Evolutionary conservation across 2,797 vertebrate species (phyloP).

Genomic region (Brotula barbata): DNA sequence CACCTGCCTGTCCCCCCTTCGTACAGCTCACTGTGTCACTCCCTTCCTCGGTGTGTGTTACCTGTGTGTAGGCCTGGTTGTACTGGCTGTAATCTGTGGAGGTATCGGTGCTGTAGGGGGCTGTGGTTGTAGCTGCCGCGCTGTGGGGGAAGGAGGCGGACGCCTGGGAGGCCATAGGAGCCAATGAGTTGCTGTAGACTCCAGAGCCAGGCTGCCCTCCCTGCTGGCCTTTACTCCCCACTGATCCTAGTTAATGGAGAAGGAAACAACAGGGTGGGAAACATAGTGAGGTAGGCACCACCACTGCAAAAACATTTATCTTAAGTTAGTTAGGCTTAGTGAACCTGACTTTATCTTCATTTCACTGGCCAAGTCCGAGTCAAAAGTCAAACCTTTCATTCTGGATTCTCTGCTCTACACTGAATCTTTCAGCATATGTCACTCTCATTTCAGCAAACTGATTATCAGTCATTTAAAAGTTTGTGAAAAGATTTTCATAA

Average conservation of each 20-base stretch:
- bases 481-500: no score
- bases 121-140: conserved; percentile 72
- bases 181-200: conserved; percentile 71
- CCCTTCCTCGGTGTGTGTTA: conserved; percentile 39
- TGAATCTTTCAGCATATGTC: no score
- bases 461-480: no score
- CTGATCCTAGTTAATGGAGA: conserved; percentile 67
- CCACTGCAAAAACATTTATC: not conserved
- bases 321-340: not conserved
- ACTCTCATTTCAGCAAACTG: no score
- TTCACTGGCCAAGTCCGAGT: no score
- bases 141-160: conserved; percentile 75
- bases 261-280: not conserved
- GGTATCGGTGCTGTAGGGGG: conserved; percentile 81
- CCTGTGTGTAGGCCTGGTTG: conserved; percentile 84
- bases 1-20: conserved; percentile 39
- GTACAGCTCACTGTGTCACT: conserved; percentile 39
- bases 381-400: no score
- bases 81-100: conserved; percentile 85
- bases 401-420: no score
- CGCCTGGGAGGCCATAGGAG: conserved; percentile 67
- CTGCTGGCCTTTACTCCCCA: conserved; percentile 80
- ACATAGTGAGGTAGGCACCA: not conserved
- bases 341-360: no score
- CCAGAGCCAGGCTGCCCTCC: conserved; percentile 75